These are phyloP conservation scores for Montipora capricornis DNA, from an alignment of 64 coral and sea anemone species.

Conservation along the genomic window DNA sequence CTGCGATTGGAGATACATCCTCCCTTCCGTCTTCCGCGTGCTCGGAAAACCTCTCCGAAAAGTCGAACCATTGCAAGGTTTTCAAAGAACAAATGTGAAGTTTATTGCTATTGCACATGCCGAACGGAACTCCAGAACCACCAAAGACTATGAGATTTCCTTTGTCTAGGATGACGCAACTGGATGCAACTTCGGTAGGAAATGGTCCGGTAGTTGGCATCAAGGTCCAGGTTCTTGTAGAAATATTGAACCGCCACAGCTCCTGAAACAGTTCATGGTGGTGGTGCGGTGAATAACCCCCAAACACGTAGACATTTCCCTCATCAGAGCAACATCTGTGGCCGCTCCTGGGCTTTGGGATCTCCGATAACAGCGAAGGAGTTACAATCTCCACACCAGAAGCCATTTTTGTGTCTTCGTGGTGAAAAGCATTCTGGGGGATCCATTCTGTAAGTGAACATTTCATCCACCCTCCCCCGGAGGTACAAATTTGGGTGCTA, in stretches of 20 bases:
- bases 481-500: background rate
- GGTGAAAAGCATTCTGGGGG: background rate
- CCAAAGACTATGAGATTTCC: constrained; percentile 91
- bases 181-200: constrained; percentile 85
- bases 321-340: constrained; percentile 95
- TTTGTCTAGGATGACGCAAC: constrained; percentile 74
- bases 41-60: constrained; percentile 35
- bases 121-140: constrained; percentile 96
- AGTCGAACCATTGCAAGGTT: constrained; percentile 65
- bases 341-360: constrained; percentile 87
- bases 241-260: constrained; percentile 91
- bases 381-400: constrained; percentile 27
- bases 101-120: constrained; percentile 88
- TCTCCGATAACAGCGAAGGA: constrained; percentile 2
- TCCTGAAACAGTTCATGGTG: constrained; percentile 77
- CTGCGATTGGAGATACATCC: constrained; percentile 70
- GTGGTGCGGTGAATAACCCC: constrained; percentile 89
- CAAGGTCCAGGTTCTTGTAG: constrained; percentile 68
- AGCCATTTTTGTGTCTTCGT: constrained; percentile 52
- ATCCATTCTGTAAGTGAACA: too few relatives aligned
- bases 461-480: background rate
- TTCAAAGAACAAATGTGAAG: constrained; percentile 73
- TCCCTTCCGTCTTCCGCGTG: constrained; percentile 42
- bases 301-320: constrained; percentile 88
- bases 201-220: constrained; percentile 75